Conservation (phyloP, 2,888 invertebrate species). For the Disparrhopalites patrizii region DNA sequence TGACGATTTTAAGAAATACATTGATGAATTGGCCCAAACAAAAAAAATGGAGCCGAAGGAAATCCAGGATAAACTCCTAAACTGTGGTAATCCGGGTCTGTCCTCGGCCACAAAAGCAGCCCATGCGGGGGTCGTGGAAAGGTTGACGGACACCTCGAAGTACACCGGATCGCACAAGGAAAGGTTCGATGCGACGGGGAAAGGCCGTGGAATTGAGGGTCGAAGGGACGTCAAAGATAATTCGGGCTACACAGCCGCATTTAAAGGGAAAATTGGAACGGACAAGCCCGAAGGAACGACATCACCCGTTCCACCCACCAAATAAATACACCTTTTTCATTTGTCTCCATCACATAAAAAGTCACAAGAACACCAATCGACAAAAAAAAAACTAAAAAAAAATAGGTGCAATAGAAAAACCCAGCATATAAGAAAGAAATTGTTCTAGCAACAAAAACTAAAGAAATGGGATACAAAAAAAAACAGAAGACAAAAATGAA, state of each 20-base stretch:
- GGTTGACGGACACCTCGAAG: slow-evolving; percentile 52
- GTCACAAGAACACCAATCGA: no score
- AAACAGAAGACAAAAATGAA: no score
- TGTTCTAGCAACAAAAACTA: no score
- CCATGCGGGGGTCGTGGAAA: slow-evolving; percentile 50
- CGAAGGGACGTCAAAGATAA: slow-evolving; percentile 50
- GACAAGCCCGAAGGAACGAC: slow-evolving; percentile 1
- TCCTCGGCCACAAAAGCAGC: slow-evolving; percentile 45
- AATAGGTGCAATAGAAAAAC: no score
- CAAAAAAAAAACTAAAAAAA: no score
- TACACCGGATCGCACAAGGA: slow-evolving; percentile 54
- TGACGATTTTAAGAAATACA: slow-evolving; percentile 76
- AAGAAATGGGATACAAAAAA: no score
- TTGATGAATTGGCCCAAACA: slow-evolving; percentile 78
- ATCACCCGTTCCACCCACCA: slow-evolving; percentile 14
- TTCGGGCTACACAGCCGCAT: slow-evolving; percentile 53
- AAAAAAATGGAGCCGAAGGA: slow-evolving; percentile 75
- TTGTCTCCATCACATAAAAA: no score
- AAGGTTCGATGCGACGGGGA: slow-evolving; percentile 53
- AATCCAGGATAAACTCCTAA: slow-evolving; percentile 72
- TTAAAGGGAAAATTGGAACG: slow-evolving; percentile 49
- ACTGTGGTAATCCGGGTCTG: slow-evolving; percentile 66
- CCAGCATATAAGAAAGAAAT: no score
- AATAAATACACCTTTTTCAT: no score
- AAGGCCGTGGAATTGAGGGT: slow-evolving; percentile 53